Conservation (phyloP, 2,797 vertebrate species). For the Picus viridis region DNA sequence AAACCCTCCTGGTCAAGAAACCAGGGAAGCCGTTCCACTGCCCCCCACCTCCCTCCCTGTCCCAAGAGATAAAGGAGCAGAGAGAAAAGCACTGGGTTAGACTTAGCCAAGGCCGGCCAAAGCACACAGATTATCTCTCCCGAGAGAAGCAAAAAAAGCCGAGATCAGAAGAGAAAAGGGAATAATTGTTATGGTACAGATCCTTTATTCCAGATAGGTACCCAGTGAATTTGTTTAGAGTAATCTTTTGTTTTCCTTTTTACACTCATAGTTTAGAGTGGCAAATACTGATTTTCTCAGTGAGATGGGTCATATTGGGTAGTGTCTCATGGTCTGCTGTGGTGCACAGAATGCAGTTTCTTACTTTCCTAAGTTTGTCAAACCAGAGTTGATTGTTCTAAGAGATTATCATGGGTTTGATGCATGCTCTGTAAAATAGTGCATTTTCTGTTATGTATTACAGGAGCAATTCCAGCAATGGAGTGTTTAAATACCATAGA, state of each 20-base stretch:
- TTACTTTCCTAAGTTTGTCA: not conserved
- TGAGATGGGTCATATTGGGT: not conserved
- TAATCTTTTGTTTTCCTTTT: not conserved
- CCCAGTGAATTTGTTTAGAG: no score
- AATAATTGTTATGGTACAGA: no score
- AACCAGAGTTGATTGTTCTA: not conserved
- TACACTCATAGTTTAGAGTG: not conserved
- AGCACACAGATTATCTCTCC: no score
- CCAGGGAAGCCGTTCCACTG: no score
- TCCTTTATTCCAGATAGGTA: no score
- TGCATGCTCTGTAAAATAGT: not conserved
- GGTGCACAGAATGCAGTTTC: not conserved
- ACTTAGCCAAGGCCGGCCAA: no score
- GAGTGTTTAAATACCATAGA: not conserved
- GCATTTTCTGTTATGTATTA: not conserved
- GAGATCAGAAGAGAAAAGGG: no score
- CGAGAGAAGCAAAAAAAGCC: no score
- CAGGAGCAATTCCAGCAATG: accelerated
- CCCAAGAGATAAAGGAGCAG: no score
- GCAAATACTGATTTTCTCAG: not conserved
- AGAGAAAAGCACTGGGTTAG: no score
- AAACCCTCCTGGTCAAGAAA: no score
- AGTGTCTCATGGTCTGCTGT: not conserved
- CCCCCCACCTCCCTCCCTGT: no score
- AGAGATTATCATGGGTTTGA: not conserved